Evolutionary conservation across 1,140 invertebrate species (phyloP).

Genomic region (Bombus sibiricus): DNA sequence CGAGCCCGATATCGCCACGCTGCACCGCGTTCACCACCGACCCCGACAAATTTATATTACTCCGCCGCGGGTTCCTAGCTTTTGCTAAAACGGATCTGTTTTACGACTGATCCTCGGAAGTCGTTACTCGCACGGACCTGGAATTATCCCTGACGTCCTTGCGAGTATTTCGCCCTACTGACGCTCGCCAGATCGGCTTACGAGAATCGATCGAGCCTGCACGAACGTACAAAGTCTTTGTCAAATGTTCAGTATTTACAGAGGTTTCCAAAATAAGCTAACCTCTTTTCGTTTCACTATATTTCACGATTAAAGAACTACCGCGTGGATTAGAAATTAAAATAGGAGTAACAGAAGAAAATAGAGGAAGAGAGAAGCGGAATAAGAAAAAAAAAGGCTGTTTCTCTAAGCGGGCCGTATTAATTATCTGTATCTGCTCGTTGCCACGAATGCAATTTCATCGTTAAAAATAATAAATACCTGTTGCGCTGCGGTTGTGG

Average conservation of each 20-base stretch:
- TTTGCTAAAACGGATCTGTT: slow-evolving; percentile 60
- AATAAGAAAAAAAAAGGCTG: neutral
- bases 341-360: neutral
- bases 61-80: slow-evolving; percentile 39
- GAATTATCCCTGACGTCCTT: slow-evolving; percentile 67
- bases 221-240: neutral
- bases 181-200: no score
- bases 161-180: slow-evolving; percentile 36
- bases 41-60: slow-evolving; percentile 69
- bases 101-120: slow-evolving; percentile 50
- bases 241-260: no score
- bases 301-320: neutral
- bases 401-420: neutral
- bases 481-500: slow-evolving; percentile 1
- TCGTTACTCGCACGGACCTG: slow-evolving; percentile 63
- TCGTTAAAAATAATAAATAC: slow-evolving; percentile 46
- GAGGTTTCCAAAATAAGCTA: no score
- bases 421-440: slow-evolving; percentile 5
- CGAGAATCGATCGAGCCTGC: neutral
- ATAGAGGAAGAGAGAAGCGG: no score
- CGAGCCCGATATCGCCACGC: slow-evolving; percentile 44
- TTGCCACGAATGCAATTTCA: slow-evolving; percentile 23
- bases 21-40: neutral
- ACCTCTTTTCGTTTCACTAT: neutral
- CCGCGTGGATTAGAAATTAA: neutral